Evolutionary conservation across 2,797 vertebrate species (phyloP), one percentile per base, ranked within the genome.

Genomic region (Sardinella longiceps): DNA sequence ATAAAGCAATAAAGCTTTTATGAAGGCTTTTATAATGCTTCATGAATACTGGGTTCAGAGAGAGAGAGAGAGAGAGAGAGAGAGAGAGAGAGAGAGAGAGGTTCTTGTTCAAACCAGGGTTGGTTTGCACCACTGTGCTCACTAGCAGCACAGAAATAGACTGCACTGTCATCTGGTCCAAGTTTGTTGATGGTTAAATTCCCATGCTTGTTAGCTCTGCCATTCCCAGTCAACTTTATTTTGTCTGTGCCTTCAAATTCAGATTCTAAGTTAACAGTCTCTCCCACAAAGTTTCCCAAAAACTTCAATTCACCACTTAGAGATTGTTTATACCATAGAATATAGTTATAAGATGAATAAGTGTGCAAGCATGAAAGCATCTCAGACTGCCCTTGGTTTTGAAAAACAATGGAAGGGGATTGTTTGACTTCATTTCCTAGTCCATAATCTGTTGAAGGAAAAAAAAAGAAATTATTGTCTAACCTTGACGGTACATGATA

Each of bases 131-230:
- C 66, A 66, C 60, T 66, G 58, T 83, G 58, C 25, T 80, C 4
- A 30, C 70, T 82, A 11, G 53, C 80, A 4, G 56, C 84, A 82
- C 80, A 85, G 84, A 50, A 85, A 66, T 82, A 85, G 18, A 51
- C 80, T 10, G 56, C 84, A 81, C 48, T 82, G 58, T 85, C 84
- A 48, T 20, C 18, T 74, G 15, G 30, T 15, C 18, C 66, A 18
- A 74, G 66, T 37, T 14, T 37, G 30, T 74, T 39, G 4, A 74
- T 33, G 66, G 33, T 39, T 37, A 74, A 74, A 33, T 39, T 74
- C 30, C 33, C 66, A 74, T 37, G 1, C 5, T 6, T 74, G 3
- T 74, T 74, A 5, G 30, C 66, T 5, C 0, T 37, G 15, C 66
- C 66, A 14, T 5, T 74, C 30, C 66, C 66, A 20, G 37, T 37